Evolutionary conservation across 1,140 invertebrate genomes (phyloP), one percentile per base, ranked within the genome.

Genomic region (Hormaphis cornu): DNA sequence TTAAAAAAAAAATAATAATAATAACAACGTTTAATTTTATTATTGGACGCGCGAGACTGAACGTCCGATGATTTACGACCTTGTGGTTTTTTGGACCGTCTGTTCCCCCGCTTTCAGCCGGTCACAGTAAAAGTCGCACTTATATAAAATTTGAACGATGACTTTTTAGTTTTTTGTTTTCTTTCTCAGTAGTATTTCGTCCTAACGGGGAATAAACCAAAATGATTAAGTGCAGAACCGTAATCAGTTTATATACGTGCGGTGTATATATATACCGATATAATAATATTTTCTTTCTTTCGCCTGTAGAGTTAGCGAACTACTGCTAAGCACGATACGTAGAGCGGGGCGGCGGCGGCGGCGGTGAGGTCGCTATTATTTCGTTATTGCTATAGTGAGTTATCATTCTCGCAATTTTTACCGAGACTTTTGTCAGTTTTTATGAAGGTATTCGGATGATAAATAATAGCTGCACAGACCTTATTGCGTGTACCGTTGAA

Each of bases 381-480:
- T 66, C 61, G 44, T 66, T 66, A 66, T 66, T 66, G 44, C 61
- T 44, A n/a, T n/a, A 50, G 61, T 50, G 61, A 66, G 61, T 66
- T 66, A 66, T 66, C 61, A 66, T 50, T 66, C 44, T 50, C 14
- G 44, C 42, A 66, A 66, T 66, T 66, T 63, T 66, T 66, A 66
- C 61, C n/a, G n/a, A 22, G 61, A 66, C 61, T 66, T 66, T 66
- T 66, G 61, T 66, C 44, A 66, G 61, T 50, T 66, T 66, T 66
- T 66, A 66, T 50, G 61, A 66, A 66, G 61, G 61, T 66, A 66
- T 66, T 66, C 20, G 61, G 61, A 66, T 66, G 44, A 66, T 66
- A 66, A 66, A 66, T 66, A 66, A 66, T 66, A 20, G 61, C 61
- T 12, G 28, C n/a, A n/a, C n/a, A 35, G 61, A 66, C 61, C 61